A percentile compares a stretch with the other conserved stretches of the same genome.
Evolutionary conservation across 2,797 vertebrate species (phyloP).

Genomic region (Xiphophorus birchmanni): DNA sequence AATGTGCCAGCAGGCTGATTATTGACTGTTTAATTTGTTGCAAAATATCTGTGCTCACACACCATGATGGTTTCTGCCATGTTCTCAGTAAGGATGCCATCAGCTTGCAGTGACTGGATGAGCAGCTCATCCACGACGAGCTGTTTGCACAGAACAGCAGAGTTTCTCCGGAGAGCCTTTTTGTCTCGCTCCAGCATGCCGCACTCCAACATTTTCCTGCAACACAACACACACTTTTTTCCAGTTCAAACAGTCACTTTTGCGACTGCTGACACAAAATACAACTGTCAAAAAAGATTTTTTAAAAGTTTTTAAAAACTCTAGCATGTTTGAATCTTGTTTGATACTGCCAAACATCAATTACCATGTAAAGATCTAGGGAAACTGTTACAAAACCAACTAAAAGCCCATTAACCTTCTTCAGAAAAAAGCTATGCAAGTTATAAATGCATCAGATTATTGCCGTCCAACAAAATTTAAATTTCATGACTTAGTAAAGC

Average conservation of each 20-base stretch:
- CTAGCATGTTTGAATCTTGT: background rate
- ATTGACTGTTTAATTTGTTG: background rate
- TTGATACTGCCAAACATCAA: background rate
- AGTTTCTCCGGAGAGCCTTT: constrained; percentile 62
- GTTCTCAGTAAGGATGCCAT: constrained; percentile 78
- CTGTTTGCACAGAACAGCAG: constrained; percentile 68
- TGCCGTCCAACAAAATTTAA: background rate
- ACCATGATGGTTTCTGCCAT: constrained; percentile 84
- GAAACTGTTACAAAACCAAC: background rate
- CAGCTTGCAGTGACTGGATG: constrained; percentile 75
- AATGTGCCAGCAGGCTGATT: background rate
- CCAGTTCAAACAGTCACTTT: background rate
- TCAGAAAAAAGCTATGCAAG: background rate
- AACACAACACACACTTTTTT: constrained; percentile 10
- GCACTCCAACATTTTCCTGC: constrained; percentile 71
- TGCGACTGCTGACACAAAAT: background rate
- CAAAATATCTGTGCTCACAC: constrained; percentile 10
- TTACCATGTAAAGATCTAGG: background rate
- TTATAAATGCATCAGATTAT: background rate
- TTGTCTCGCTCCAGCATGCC: constrained; percentile 77
- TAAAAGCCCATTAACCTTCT: background rate
- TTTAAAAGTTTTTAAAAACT: too few species aligned
- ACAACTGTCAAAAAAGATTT: background rate
- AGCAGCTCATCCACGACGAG: constrained; percentile 83
- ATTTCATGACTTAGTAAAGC: background rate